phyloP scores from a whole-genome alignment of 2,888 invertebrate genomes.

The Neoitamus cyanurus region DNA sequence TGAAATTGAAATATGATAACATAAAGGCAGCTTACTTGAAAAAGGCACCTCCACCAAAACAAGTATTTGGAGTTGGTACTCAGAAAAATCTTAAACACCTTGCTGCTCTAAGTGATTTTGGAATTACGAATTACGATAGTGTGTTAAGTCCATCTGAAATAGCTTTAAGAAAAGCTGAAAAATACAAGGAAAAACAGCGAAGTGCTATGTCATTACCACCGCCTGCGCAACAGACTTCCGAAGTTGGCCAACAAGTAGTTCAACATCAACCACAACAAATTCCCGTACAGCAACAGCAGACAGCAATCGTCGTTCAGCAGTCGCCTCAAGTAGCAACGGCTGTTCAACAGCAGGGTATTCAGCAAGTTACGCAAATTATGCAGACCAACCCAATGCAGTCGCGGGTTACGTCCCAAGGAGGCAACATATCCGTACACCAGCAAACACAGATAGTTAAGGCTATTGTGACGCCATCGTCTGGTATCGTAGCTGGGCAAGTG shows the following conservation, averaged over 20 bases:
- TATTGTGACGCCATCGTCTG: conserved; percentile 61
- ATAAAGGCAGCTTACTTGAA: conserved; percentile 81
- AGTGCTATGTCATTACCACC: conserved; percentile 71
- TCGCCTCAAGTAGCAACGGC: conserved; percentile 44
- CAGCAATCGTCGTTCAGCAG: conserved; percentile 55
- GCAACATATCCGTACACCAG: conserved; percentile 59
- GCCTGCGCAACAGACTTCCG: conserved; percentile 56
- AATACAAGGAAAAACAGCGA: conserved; percentile 84
- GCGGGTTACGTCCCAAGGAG: conserved; percentile 56
- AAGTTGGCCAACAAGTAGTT: conserved; percentile 63
- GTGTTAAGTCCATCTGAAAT: conserved; percentile 87
- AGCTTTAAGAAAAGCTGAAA: conserved; percentile 82
- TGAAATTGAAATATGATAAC: conserved; percentile 78
- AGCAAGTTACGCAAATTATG: conserved; percentile 57
- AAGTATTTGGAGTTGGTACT: conserved; percentile 74
- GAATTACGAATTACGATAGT: conserved; percentile 84
- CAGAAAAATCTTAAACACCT: conserved; percentile 87
- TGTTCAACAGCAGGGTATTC: conserved; percentile 53
- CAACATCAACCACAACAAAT: conserved; percentile 66
- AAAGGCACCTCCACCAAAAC: conserved; percentile 80
- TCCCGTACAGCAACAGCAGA: conserved; percentile 60
- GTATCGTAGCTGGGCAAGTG: conserved; percentile 64
- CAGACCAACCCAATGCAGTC: conserved; percentile 56
- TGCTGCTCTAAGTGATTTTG: conserved; percentile 83
- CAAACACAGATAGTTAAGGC: conserved; percentile 65